phyloP scores from a whole-genome alignment of 2,113 vertebrate species.

The Etheostoma spectabile region DNA sequence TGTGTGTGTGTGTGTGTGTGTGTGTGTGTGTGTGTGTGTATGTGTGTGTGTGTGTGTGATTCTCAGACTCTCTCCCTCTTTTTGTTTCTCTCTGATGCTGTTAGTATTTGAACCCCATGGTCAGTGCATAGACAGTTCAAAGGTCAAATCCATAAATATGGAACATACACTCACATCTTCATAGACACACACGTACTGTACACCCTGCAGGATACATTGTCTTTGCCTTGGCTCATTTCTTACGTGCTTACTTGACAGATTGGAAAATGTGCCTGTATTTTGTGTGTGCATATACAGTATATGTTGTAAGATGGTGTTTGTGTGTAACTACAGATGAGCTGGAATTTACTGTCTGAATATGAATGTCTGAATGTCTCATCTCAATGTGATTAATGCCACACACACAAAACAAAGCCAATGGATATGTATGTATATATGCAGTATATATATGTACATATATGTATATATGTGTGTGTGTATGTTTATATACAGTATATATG shows the following conservation, averaged over 20 bases:
- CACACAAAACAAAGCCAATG: neutral
- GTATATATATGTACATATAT: too few relatives aligned
- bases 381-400: neutral
- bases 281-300: neutral
- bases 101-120: neutral
- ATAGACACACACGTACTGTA: neutral
- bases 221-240: neutral
- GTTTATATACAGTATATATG: too few relatives aligned
- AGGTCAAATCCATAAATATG: neutral
- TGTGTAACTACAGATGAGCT: neutral
- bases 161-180: neutral
- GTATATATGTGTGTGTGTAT: neutral
- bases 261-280: neutral
- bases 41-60: neutral
- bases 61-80: neutral
- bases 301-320: neutral
- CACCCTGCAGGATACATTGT: neutral
- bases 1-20: neutral
- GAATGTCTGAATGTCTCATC: neutral
- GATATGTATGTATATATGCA: neutral
- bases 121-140: neutral
- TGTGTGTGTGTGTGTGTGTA: neutral
- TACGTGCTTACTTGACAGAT: neutral
- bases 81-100: slow-evolving; percentile 12
- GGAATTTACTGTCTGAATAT: too few relatives aligned